A percentile compares a stretch with the other conserved stretches of the same genome.
Conservation (phyloP, 2,888 invertebrate species). For the Steinernema scapterisci region DNA sequence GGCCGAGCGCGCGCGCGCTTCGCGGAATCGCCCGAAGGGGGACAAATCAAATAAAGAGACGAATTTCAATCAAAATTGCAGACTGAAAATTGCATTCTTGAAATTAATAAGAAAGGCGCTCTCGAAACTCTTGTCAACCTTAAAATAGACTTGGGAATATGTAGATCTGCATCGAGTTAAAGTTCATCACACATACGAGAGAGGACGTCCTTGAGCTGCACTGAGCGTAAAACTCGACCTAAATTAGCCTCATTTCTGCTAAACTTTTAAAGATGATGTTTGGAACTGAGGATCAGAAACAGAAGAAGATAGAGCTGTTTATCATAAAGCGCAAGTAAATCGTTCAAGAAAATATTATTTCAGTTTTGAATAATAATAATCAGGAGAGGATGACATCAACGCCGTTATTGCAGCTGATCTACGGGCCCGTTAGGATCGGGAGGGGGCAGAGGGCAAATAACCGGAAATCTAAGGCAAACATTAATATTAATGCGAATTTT, state of each 20-base stretch:
- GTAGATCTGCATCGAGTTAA: no score
- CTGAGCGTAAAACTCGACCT: neutral
- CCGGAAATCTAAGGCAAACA: neutral
- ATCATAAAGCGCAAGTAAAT: neutral
- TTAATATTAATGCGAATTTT: conserved; percentile 28
- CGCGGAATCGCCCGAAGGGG: no score
- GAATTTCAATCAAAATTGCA: neutral
- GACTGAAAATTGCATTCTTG: conserved; percentile 5
- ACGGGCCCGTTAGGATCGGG: neutral
- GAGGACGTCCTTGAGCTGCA: neutral
- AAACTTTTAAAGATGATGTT: no score
- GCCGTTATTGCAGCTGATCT: no score
- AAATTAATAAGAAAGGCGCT: neutral
- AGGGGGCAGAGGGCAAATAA: no score
- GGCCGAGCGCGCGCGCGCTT: no score
- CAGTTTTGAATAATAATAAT: neutral
- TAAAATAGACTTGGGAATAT: no score
- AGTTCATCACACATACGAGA: no score
- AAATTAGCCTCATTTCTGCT: conserved; percentile 2
- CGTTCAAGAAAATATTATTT: neutral
- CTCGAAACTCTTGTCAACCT: conserved; percentile 1
- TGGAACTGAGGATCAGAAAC: neutral
- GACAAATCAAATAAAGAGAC: neutral
- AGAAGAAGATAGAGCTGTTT: neutral
- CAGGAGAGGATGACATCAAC: neutral